Percentiles rank a stretch among this genome's conserved stretches.
Evolutionary conservation across 1,140 invertebrate genomes (phyloP).

Genomic region (Thaumetopoea pityocampa): DNA sequence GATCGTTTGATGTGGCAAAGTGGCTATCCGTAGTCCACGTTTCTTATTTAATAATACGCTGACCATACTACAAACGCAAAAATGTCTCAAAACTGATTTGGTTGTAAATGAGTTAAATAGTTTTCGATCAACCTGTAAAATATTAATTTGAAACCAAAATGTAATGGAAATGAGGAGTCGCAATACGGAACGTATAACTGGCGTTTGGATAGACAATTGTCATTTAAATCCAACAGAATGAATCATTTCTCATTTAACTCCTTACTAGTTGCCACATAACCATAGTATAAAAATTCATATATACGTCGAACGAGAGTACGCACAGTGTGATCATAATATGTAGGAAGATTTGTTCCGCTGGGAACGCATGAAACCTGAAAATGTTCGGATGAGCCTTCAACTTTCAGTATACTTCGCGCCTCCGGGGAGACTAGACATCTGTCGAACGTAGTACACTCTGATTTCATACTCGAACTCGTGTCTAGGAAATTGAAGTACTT

Average conservation of each 20-base stretch:
- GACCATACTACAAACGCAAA: too few species aligned
- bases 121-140: slow-evolving; percentile 4
- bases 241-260: slow-evolving; percentile 20
- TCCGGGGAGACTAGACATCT: slow-evolving; percentile 11
- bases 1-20: too few species aligned
- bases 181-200: slow-evolving; percentile 25
- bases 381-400: slow-evolving; percentile 6
- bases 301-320: neutral
- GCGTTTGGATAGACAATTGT: slow-evolving; percentile 27
- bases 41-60: too few species aligned
- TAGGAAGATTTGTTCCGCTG: slow-evolving; percentile 1
- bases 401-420: slow-evolving; percentile 17
- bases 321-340: slow-evolving; percentile 12
- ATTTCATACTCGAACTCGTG: slow-evolving; percentile 8
- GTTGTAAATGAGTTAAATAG: too few species aligned
- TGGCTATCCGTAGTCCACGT: too few species aligned
- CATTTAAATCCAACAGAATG: slow-evolving; percentile 35
- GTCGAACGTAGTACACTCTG: slow-evolving; percentile 6
- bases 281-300: slow-evolving; percentile 24
- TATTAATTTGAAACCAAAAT: slow-evolving; percentile 10
- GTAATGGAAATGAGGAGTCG: slow-evolving; percentile 20
- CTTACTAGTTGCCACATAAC: slow-evolving; percentile 2
- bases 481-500: slow-evolving; percentile 5
- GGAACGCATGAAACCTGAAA: slow-evolving; percentile 9
- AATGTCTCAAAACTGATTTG: too few species aligned